phyloP scores from a whole-genome alignment of 1,140 invertebrate species.

The Achatina immaculata region DNA sequence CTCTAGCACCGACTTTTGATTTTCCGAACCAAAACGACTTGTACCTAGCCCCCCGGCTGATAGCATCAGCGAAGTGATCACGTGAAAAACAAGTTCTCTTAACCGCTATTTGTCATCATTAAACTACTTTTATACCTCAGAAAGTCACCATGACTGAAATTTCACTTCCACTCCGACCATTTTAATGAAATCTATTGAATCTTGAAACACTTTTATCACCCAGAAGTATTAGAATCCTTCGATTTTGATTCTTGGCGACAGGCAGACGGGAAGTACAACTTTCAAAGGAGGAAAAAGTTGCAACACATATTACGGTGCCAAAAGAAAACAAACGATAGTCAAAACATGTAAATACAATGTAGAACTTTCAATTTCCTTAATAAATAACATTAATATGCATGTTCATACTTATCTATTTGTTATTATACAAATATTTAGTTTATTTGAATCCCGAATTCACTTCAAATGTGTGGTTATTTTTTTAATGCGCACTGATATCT shows the following conservation, averaged over 20 bases:
- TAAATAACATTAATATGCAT: too few relatives aligned
- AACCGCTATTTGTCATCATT: not conserved
- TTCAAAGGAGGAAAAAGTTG: conserved; percentile 1
- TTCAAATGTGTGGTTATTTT: not conserved
- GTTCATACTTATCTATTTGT: too few relatives aligned
- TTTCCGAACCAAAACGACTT: too few relatives aligned
- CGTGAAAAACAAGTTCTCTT: too few relatives aligned
- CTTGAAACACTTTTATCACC: not conserved
- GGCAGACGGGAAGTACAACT: conserved; percentile 33
- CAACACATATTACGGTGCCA: conserved; percentile 6
- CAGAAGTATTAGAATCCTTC: not conserved
- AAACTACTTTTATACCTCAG: not conserved
- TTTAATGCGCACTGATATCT: not conserved
- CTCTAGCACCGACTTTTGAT: too few relatives aligned
- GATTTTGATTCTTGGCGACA: conserved; percentile 17
- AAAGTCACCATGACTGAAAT: not conserved
- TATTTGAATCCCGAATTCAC: not conserved
- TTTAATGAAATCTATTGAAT: too few relatives aligned
- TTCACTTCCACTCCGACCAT: too few relatives aligned
- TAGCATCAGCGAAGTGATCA: too few relatives aligned
- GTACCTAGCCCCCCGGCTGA: too few relatives aligned
- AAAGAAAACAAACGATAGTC: conserved; percentile 16
- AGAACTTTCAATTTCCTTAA: not conserved
- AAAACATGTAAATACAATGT: not conserved
- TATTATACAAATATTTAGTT: not conserved